Evolutionary conservation across 2,888 invertebrate species (phyloP), one percentile per base, ranked within the genome.

Genomic region (Zhengitettix transpicula): DNA sequence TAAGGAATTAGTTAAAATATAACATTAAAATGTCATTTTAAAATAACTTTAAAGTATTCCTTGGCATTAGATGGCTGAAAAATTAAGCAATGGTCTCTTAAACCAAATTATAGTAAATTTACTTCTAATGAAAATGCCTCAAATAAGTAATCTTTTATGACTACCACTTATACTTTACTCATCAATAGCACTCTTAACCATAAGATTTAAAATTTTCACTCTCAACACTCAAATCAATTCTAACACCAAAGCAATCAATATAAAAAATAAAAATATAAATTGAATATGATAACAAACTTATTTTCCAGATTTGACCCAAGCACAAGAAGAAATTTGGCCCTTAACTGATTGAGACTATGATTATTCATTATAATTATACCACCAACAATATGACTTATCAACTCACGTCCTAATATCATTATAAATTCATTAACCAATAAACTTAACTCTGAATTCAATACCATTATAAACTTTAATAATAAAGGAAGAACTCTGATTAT

Each of bases 21-120:
- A n/a, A n/a, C n/a, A n/a, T n/a, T n/a, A n/a, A n/a, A n/a, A n/a
- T n/a, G n/a, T n/a, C n/a, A n/a, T n/a, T n/a, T n/a, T n/a, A n/a
- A n/a, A n/a, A n/a, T 67, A 61, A 65, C 61, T 14, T 42, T 60
- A 55, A 60, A 44, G 17, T 63, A 62, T 28, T 56, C 64, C 55
- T 75, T n/a, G n/a, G n/a, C 78, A 81, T 79, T 79, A 79, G 77
- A 78, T 82, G 80, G 76, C 81, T 81, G 81, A 82, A 78, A 77
- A n/a, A n/a, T n/a, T 74, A 82, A 82, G 82, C 79, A 77, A 61
- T 81, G 80, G 78, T 81, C 81, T 83, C 80, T 83, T 83, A 83
- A 83, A 81, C 77, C 80, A 80, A 68, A 69, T 71, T 66, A 82
- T 81, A 80, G 78, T 81, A 81, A 75, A 72, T 64, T 69, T 81